Evolutionary conservation across 2,113 vertebrate species (phyloP).

Genomic region (Phasianus colchicus): DNA sequence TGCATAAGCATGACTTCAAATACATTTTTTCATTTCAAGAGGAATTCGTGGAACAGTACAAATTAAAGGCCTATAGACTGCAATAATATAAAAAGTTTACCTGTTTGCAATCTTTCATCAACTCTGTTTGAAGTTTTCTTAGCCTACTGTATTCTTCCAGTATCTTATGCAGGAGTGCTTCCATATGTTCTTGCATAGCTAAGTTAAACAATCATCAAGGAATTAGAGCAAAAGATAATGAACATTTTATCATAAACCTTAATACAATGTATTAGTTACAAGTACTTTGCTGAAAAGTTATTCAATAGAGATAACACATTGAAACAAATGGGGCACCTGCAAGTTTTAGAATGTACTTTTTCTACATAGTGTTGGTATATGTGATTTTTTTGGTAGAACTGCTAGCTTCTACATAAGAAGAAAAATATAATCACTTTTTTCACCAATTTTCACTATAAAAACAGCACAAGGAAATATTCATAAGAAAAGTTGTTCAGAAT

Average conservation of each 20-base stretch:
- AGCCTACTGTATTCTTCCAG: constrained; percentile 81
- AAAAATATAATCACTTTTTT: neutral
- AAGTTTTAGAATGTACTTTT: neutral
- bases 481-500: neutral
- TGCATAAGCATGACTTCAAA: neutral
- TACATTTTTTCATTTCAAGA: neutral
- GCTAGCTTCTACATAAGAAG: neutral
- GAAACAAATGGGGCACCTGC: neutral
- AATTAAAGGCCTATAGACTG: neutral
- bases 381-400: neutral
- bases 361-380: neutral
- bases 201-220: constrained; percentile 41
- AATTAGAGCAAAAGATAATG: neutral
- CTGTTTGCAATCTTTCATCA: constrained; percentile 77
- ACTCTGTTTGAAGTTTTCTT: constrained; percentile 74
- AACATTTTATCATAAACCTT: neutral
- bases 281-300: neutral
- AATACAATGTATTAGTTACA: neutral
- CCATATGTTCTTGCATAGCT: constrained; percentile 81
- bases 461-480: neutral
- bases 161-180: constrained; percentile 79
- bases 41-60: neutral
- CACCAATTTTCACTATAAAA: neutral
- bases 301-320: neutral
- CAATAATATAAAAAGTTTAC: constrained; percentile 51